A percentile compares a stretch with the other conserved stretches of the same genome.
These are phyloP conservation scores for Sebastes hubbsi DNA, from an alignment of 2,797 vertebrate genomes.

Conservation along the genomic window DNA sequence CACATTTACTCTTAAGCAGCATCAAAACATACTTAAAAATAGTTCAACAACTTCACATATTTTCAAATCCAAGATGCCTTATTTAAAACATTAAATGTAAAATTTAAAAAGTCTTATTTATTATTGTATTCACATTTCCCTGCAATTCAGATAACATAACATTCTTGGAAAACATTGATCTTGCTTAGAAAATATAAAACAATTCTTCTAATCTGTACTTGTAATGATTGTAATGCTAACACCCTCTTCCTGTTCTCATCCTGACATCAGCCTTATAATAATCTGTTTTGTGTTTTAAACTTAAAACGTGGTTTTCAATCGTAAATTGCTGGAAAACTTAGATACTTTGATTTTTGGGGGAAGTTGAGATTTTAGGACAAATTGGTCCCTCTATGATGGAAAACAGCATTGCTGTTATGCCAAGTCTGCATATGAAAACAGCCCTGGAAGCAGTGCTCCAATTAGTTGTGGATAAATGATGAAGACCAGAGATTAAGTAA, in stretches of 20 bases:
- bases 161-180: neutral
- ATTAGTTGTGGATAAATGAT: conserved; percentile 41
- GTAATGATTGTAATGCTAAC: neutral
- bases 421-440: neutral
- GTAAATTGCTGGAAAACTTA: neutral
- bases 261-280: neutral
- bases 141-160: neutral
- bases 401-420: neutral
- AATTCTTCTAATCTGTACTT: neutral
- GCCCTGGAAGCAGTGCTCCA: neutral
- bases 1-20: neutral
- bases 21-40: neutral
- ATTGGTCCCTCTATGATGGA: neutral
- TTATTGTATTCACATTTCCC: neutral
- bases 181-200: neutral
- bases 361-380: neutral
- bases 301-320: neutral
- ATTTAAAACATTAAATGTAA: neutral
- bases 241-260: neutral
- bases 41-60: neutral
- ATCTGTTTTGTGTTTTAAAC: neutral
- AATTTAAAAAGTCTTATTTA: neutral
- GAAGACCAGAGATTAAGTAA: conserved; percentile 31
- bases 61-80: neutral
- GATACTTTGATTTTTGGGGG: neutral